Evolutionary conservation across 1,140 invertebrate species (phyloP).

Genomic region (Bombus waltoni): DNA sequence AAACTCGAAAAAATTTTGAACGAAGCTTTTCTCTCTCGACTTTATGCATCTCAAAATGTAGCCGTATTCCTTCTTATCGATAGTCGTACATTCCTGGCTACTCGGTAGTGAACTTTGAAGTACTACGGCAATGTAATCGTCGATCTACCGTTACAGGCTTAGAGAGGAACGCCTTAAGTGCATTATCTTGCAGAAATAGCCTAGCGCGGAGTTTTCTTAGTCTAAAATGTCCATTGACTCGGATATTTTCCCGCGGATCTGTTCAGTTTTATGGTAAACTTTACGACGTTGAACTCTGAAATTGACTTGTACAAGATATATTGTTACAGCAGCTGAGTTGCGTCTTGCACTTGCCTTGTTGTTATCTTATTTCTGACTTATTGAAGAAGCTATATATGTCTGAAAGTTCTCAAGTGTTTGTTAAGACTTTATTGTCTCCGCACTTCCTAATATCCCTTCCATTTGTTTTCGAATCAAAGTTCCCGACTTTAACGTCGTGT

Average conservation of each 20-base stretch:
- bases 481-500: background rate
- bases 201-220: slow-evolving; percentile 5
- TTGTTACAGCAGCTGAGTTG: background rate
- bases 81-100: background rate
- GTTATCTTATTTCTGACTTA: background rate
- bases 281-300: slow-evolving; percentile 7
- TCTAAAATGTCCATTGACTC: slow-evolving; percentile 9
- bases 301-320: background rate
- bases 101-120: background rate
- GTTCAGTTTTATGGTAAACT: slow-evolving; percentile 17
- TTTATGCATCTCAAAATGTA: background rate
- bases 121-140: background rate
- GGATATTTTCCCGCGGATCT: background rate
- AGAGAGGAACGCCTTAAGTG: background rate
- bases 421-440: background rate
- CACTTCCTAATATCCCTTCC: background rate
- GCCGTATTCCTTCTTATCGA: background rate
- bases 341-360: background rate
- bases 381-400: background rate
- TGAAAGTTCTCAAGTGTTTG: background rate
- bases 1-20: background rate
- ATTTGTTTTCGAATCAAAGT: background rate
- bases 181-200: background rate
- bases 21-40: background rate
- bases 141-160: background rate